Base-by-base conservation (phyloP, 2,888 invertebrate species). In the Cerastis leucographa region DNA sequence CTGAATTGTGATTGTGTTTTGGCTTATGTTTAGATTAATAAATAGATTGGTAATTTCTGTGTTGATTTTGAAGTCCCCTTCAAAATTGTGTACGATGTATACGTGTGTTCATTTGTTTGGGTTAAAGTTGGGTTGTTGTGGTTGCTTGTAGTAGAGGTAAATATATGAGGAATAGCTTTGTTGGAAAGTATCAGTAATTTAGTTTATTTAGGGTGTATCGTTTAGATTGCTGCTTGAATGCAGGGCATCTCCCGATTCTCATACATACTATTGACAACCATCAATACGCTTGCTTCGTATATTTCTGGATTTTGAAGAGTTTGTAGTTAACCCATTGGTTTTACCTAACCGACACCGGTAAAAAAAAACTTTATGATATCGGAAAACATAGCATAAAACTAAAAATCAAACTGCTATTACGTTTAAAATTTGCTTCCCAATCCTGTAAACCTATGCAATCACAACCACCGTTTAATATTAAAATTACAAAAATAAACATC, bases 401-500 rank as follows among this genome's bases (percentile, higher is more conserved):
- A 11, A 49, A 74, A 59, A 46, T 49, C 14, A 35, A 46, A 46
- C 9, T 14, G 19, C 35, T 49, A 35, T 59, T 22, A 42, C 49
- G 25, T 72, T 71, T 17, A 9, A 22, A 40, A 12, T 9, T 9
- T 14, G 44, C 29, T 44, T 35, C 9, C 12, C n/a, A n/a, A 65
- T 65, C 75, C 49, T 2, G 44, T 25, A 75, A 64, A 22, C 49
- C 25, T 40, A 35, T 49, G 42, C 19, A 19, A 44, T 56, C 75
- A 75, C 76, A 76, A 40, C 51, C 49, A 61, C 69, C 44, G 29
- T 76, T 71, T 51, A 71, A 77, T 77, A 81, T 73, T 62, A 62
- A 83, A 81, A 83, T 75, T 11, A 72, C 65, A 84, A 84, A 74
- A 81, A 73, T 70, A 73, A 74, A 85, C 61, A 73, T 66, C 19